Conservation (phyloP, 2,113 vertebrate genomes). For the Pundamilia nyererei region DNA sequence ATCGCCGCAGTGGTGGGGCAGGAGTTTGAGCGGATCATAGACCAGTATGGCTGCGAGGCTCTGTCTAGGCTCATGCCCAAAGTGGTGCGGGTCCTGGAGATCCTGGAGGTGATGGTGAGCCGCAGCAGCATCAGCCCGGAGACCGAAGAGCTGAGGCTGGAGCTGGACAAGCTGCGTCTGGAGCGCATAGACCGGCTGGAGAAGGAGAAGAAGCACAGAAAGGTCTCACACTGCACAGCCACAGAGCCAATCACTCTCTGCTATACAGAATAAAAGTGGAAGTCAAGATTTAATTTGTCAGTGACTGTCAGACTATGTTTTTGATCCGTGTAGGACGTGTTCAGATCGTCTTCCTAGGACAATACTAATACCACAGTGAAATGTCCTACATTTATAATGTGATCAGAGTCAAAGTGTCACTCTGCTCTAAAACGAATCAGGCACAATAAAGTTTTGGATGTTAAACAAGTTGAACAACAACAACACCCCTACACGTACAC, state of each 20-base stretch:
- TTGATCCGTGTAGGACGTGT: not conserved
- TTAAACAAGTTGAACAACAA: not conserved
- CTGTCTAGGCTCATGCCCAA: constrained; percentile 93
- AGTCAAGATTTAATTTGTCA: not conserved
- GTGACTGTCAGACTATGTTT: not conserved
- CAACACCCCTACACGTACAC: not conserved
- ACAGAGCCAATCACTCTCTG: not conserved
- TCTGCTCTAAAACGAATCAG: not conserved
- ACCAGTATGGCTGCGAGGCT: constrained; percentile 91
- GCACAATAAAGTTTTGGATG: not conserved
- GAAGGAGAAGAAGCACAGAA: constrained; percentile 89
- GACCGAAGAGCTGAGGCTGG: constrained; percentile 91
- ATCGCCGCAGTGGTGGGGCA: constrained; percentile 94
- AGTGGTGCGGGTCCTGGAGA: constrained; percentile 94
- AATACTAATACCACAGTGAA: not conserved
- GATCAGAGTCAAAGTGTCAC: not conserved
- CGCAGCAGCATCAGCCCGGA: constrained; percentile 86
- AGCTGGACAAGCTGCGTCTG: constrained; percentile 88
- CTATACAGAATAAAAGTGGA: not conserved
- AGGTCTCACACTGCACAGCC: constrained; percentile 48
- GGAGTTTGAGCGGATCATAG: constrained; percentile 96
- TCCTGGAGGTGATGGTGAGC: constrained; percentile 94
- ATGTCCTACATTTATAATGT: not conserved
- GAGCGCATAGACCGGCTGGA: constrained; percentile 90
- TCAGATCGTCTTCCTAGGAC: not conserved